These are phyloP conservation scores for Spodoptera litura DNA, from an alignment of 1,140 invertebrate genomes.

Conservation along the genomic window DNA sequence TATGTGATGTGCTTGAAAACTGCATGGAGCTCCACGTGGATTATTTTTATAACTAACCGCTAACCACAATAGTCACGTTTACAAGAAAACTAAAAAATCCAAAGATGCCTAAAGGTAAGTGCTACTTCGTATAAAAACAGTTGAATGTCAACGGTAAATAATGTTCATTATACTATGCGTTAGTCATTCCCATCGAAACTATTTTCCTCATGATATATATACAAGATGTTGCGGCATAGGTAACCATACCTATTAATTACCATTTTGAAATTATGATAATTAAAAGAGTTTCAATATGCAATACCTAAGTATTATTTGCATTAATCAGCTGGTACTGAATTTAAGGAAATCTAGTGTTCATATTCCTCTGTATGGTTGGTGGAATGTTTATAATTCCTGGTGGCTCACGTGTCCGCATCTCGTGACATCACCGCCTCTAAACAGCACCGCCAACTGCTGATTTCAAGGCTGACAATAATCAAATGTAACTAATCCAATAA, in stretches of 20 bases:
- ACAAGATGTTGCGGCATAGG: slow-evolving; percentile 2
- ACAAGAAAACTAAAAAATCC: slow-evolving; percentile 39
- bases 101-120: slow-evolving; percentile 80
- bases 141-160: background rate
- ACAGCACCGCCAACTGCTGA: slow-evolving; percentile 48
- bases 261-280: slow-evolving; percentile 28
- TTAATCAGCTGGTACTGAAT: background rate
- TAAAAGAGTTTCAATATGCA: background rate
- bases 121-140: background rate
- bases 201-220: slow-evolving; percentile 24
- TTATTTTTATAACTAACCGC: slow-evolving; percentile 53
- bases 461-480: slow-evolving; percentile 53
- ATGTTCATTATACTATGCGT: background rate
- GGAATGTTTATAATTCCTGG: background rate
- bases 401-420: slow-evolving; percentile 54
- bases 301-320: background rate
- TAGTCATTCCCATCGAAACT: background rate
- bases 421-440: slow-evolving; percentile 54
- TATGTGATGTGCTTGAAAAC: slow-evolving; percentile 69
- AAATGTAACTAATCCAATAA: slow-evolving; percentile 48
- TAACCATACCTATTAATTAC: background rate
- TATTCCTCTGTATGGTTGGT: slow-evolving; percentile 16
- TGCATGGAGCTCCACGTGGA: slow-evolving; percentile 61
- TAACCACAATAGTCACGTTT: slow-evolving; percentile 49
- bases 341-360: slow-evolving; percentile 33